Percentiles rank a stretch among this genome's conserved stretches.
These are phyloP conservation scores for Zosterops japonicus DNA, from an alignment of 2,113 vertebrate genomes.

Conservation along the genomic window DNA sequence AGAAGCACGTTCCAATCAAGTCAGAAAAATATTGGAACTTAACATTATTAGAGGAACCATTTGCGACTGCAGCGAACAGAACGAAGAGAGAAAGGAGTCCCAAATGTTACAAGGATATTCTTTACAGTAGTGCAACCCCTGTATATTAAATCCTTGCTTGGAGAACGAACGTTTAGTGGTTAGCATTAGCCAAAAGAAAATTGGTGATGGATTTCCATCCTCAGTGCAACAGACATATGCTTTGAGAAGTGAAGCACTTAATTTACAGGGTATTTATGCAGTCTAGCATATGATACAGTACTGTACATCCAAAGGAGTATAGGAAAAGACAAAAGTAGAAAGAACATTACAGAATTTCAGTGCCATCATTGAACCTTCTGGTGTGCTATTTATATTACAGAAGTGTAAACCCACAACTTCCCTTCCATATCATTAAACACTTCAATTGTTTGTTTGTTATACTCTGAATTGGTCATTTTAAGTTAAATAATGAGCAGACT, in stretches of 20 bases:
- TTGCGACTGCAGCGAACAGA: conserved; percentile 76
- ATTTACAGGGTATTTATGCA: conserved; percentile 78
- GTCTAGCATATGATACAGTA: conserved; percentile 78
- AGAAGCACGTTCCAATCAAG: conserved; percentile 85
- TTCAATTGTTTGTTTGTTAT: conserved; percentile 33
- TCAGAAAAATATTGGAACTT: conserved; percentile 86
- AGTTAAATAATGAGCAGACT: conserved; percentile 57
- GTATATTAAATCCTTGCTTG: conserved; percentile 72
- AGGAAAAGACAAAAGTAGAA: conserved; percentile 81
- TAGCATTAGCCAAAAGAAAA: conserved; percentile 79
- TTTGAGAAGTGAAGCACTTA: conserved; percentile 77
- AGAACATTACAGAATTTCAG: conserved; percentile 78
- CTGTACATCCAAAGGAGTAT: conserved; percentile 78
- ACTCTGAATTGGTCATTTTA: conserved; percentile 39
- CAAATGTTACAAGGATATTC: conserved; percentile 73
- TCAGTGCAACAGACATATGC: conserved; percentile 82
- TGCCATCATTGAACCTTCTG: conserved; percentile 60
- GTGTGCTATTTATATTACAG: conserved; percentile 69
- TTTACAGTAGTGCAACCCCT: conserved; percentile 75
- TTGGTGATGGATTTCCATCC: conserved; percentile 76
- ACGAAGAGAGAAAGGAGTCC: conserved; percentile 72
- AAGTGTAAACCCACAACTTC: conserved; percentile 58
- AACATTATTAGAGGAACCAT: conserved; percentile 78
- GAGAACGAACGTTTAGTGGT: conserved; percentile 59
- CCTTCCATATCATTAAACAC: conserved; percentile 29